These are phyloP conservation scores for Odontesthes bonariensis DNA, from an alignment of 2,113 vertebrate genomes.

Conservation along the genomic window DNA sequence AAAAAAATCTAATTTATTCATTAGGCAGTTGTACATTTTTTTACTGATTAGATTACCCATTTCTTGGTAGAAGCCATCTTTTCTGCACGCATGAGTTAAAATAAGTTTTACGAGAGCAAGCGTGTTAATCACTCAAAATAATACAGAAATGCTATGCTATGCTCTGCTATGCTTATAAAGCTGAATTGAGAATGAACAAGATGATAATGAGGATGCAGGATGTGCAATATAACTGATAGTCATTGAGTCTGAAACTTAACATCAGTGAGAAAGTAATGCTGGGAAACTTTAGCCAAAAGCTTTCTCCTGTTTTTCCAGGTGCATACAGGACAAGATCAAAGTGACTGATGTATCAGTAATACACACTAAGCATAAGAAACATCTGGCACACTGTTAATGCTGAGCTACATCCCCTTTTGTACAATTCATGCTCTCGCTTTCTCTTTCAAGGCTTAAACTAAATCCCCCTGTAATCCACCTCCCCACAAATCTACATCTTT, in stretches of 20 bases:
- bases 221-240: conserved; percentile 13
- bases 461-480: conserved; percentile 59
- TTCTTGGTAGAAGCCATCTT: not conserved
- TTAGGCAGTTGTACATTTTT: conserved; percentile 3
- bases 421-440: conserved; percentile 33
- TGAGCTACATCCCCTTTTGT: conserved; percentile 39
- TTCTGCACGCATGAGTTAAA: not conserved
- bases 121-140: conserved; percentile 5
- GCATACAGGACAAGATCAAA: conserved; percentile 32
- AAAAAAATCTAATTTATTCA: conserved; percentile 5
- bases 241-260: not conserved
- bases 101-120: not conserved
- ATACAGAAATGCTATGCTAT: not conserved
- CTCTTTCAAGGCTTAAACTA: conserved; percentile 59
- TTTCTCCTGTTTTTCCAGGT: conserved; percentile 10
- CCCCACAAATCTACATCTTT: conserved; percentile 41
- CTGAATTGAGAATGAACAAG: not conserved
- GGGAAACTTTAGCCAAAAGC: not conserved
- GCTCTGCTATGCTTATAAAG: not conserved
- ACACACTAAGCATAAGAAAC: conserved; percentile 22
- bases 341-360: conserved; percentile 22
- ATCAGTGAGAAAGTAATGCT: conserved; percentile 5
- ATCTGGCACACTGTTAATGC: conserved; percentile 32
- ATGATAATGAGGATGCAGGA: not conserved
- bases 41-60: not conserved